Conservation (phyloP, 23 tunicate species). For the Styela clava region DNA sequence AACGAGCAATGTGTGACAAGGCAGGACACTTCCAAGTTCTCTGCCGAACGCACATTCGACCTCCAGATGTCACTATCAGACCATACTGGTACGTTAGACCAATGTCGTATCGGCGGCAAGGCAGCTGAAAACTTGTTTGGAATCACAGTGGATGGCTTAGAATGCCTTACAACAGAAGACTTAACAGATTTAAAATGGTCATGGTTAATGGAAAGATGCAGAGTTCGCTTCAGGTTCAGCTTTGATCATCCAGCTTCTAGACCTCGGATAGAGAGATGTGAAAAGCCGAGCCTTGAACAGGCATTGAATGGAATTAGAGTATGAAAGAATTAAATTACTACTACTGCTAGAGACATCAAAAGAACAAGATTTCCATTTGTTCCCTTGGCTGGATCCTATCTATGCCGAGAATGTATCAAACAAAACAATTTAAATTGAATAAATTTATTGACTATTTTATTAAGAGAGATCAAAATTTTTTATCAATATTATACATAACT, state of each 20-base stretch:
- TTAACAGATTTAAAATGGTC: conserved; percentile 24
- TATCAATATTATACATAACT: no score
- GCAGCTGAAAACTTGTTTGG: conserved; percentile 38
- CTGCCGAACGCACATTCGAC: conserved; percentile 9
- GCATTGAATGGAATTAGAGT: background rate
- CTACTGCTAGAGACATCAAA: no score
- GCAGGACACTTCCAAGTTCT: background rate
- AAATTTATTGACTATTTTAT: no score
- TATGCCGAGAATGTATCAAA: no score
- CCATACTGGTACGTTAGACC: conserved; percentile 42
- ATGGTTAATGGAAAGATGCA: conserved; percentile 31
- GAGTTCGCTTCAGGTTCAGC: conserved; percentile 4
- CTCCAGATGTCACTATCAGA: conserved; percentile 29
- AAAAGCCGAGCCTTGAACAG: conserved; percentile 13
- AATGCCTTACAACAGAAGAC: background rate
- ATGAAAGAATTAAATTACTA: no score
- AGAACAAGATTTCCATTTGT: background rate
- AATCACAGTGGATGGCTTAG: conserved; percentile 18
- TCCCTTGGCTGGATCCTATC: background rate
- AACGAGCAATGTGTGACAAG: conserved; percentile 19
- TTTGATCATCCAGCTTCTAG: conserved; percentile 4
- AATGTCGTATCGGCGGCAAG: conserved; percentile 23
- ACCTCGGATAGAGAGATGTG: conserved; percentile 1
- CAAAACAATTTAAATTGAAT: no score
- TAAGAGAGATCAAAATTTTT: no score